These are phyloP conservation scores for Dynastes grantii DNA, from an alignment of 2,888 invertebrate species.

Conservation along the genomic window DNA sequence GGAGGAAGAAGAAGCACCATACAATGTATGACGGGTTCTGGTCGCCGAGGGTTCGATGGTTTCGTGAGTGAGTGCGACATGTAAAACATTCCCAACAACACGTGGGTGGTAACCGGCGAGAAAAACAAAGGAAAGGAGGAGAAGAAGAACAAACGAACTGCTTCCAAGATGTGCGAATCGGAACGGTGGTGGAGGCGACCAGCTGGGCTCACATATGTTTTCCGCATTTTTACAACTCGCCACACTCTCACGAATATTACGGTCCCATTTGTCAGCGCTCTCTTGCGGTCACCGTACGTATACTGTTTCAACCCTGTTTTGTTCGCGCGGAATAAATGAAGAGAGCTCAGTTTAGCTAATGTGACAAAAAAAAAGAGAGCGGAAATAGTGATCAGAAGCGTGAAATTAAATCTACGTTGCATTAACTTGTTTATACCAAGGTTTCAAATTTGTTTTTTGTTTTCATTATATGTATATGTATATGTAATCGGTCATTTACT, in stretches of 20 bases:
- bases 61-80: conserved; percentile 29
- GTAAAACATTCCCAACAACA: conserved; percentile 36
- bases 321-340: neutral
- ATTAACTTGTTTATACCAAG: too few species aligned
- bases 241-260: conserved; percentile 51
- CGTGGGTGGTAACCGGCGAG: conserved; percentile 48
- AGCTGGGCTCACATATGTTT: conserved; percentile 50
- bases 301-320: conserved; percentile 40
- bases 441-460: too few species aligned
- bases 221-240: conserved; percentile 49
- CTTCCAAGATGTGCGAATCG: conserved; percentile 48
- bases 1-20: neutral
- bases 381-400: neutral
- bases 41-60: conserved; percentile 10
- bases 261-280: conserved; percentile 35
- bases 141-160: conserved; percentile 7
- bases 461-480: too few species aligned
- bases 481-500: too few species aligned
- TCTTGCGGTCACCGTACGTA: conserved; percentile 43
- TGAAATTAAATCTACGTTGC: neutral
- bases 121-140: conserved; percentile 43
- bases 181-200: conserved; percentile 36
- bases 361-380: neutral
- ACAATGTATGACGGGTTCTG: conserved; percentile 9
- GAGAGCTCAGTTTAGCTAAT: neutral